Percentiles rank a stretch among this genome's conserved stretches.
Evolutionary conservation across 2,113 vertebrate genomes (phyloP).

Genomic region (Mus spicilegus): DNA sequence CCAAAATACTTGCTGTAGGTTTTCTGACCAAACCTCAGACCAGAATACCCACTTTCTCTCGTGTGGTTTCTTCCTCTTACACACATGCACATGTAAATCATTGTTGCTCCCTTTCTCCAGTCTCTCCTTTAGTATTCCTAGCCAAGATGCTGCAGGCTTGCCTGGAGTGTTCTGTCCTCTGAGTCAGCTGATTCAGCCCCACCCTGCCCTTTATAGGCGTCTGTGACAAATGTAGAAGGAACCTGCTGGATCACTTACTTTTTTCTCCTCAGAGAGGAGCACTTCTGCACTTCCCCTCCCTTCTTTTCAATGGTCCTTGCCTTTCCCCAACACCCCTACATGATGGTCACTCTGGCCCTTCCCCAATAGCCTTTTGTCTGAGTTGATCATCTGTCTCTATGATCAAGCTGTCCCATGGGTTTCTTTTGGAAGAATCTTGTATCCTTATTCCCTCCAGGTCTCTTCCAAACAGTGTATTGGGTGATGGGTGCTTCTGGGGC

Average conservation of each 20-base stretch:
- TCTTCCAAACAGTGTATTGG: neutral
- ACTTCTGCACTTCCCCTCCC: neutral
- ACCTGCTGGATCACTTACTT: neutral
- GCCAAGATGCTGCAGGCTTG: neutral
- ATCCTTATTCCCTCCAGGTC: neutral
- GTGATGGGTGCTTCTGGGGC: no score
- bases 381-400: neutral
- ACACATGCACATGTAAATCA: neutral
- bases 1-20: neutral
- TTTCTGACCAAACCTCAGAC: neutral
- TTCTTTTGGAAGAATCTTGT: conserved; percentile 16
- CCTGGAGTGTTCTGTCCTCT: neutral
- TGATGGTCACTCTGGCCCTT: neutral
- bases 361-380: neutral
- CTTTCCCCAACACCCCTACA: neutral
- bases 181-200: neutral
- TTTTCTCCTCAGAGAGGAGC: neutral
- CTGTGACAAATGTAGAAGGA: neutral
- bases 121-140: neutral
- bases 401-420: neutral
- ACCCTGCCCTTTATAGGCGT: fast-evolving
- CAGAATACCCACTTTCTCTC: neutral
- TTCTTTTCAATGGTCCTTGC: neutral
- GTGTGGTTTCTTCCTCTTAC: neutral
- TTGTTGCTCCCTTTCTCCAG: neutral